Base-by-base conservation (phyloP, 2,888 invertebrate genomes). In the Linyphia triangularis region DNA sequence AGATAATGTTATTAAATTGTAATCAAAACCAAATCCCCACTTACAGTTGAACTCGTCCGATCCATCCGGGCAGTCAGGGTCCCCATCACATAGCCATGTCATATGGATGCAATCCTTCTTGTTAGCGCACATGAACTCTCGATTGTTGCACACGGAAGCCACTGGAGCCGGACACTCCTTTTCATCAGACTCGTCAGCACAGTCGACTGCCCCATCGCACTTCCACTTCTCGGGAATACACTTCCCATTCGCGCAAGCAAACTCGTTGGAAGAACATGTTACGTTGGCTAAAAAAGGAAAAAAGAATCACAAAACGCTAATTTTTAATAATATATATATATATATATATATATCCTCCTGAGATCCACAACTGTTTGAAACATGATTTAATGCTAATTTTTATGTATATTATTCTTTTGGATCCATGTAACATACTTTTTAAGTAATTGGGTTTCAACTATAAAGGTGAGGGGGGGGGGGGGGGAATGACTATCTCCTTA, bases 231-330 rank as follows among this genome's bases (percentile, higher is more conserved):
- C 63, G 9, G 91, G 88, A 19, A 91, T 90, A 57, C 91, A 91
- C 43, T 90, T 89, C 75, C 93, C 93, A 93, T 95, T 94, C 26
- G 92, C 92, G 90, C 96, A 96, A 24, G 93, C 92, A 92, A 95
- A 96, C 0, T 95, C 95, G 0, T 93, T 93, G 2, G 88, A 5
- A 6, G 85, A 65, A 59, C 90, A 90, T 10, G 70, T 88, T 9
- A 88, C 84, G 81, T 81, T 78, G 16, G 81, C 82, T 90, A 22
- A 19, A 89, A 7, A 7, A 70, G 70, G 43, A 22, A 40, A 19
- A 24, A 40, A 67, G 30, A 19, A 6, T 28, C n/a, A 28, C 28
- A 0, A 16, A 28, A 22, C 10, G 40, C 7, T 40, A 40, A 6
- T 40, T 9, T 40, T 40, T 9, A 9, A 40, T 40, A 10, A 10